Evolutionary conservation across 2,113 vertebrate species (phyloP), one percentile per base, ranked within the genome.

Genomic region (Amblyornis subalaris): DNA sequence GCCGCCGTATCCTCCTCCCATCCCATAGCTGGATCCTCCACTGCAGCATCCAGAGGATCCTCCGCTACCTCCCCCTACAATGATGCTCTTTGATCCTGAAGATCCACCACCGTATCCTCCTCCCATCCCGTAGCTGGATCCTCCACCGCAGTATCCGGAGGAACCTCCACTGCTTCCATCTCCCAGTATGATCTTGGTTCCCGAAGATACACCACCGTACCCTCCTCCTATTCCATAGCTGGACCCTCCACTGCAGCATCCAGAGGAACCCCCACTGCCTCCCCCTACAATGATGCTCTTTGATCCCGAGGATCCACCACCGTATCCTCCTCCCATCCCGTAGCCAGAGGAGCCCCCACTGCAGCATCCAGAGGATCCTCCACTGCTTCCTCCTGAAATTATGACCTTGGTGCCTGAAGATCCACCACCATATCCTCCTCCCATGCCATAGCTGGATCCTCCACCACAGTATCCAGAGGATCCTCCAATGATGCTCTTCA

Each of bases 111-210:
- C 6, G 0, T 44, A 83, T 4, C 33, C 80, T 9, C 80, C 80
- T 0, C 81, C 81, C 18, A 62, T 45, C 0, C 48, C 57, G 0
- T 62, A 83, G 0, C 80, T 15, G 9, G 12, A 38, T 7, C 69
- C 69, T 1, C 69, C 60, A 45, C 55, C 1, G 2, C 40, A 76
- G 3, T 2, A 70, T 7, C 80, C 65, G 7, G 65, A 90, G 3
- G 40, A 89, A 0, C 75, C 55, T 1, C 35, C 69, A 7, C 67
- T 24, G 0, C 28, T 0, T 42, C 50, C 58, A 0, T 60, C 62
- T 12, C 2, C 2, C 70, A 17, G 61, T n/a, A 91, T 86, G 40
- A 0, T n/a, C 25, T 91, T 85, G 0, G 9, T 2, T 3, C 83
- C 92, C 5, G 73, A 88, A 7, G 40, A 84, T 0, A 62, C 79